Base-by-base conservation (phyloP, 2,888 invertebrate genomes). In the Melanophora roralis region DNA sequence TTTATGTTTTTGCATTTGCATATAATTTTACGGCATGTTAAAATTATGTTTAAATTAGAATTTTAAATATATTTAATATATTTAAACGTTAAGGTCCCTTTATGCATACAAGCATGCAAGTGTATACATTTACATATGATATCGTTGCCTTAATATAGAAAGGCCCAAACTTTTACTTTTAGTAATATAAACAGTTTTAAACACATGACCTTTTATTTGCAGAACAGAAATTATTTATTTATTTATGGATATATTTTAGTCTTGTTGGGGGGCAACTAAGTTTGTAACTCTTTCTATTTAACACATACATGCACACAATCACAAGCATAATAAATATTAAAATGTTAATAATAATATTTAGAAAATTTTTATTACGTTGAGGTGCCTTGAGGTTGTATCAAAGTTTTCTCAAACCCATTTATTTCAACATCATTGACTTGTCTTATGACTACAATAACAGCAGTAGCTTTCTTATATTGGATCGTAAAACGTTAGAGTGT, bases 261-360 rank as follows among this genome's bases (percentile, higher is more conserved):
- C 21, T 38, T n/a, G n/a, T n/a, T n/a, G n/a, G n/a, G n/a, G n/a
- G n/a, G n/a, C n/a, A 40, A 34, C 40, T 74, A 32, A 59, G 65
- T 68, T 68, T 53, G 38, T 51, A 38, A 59, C 40, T 51, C 27
- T 14, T 14, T 51, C 11, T 11, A 2, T 5, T 6, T 9, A 0
- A 21, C 47, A 47, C 21, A 34, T 9, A 21, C 40, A n/a, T 23
- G 34, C n/a, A 34, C 4, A 32, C 16, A 32, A 7, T 19, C 34
- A 49, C 38, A 62, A n/a, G n/a, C 43, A 45, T 51, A 65, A 38
- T 47, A 47, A 47, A 64, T 67, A 34, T 40, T 40, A 40, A 49
- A 64, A 64, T 68, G 68, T 64, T 69, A 73, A 78, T 47, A 73
- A 78, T 47, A 78, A 68, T 64, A 74, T 74, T 51, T 69, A 64